These are phyloP conservation scores for Tortrix viridana DNA, from an alignment of 2,888 invertebrate genomes.

Conservation along the genomic window DNA sequence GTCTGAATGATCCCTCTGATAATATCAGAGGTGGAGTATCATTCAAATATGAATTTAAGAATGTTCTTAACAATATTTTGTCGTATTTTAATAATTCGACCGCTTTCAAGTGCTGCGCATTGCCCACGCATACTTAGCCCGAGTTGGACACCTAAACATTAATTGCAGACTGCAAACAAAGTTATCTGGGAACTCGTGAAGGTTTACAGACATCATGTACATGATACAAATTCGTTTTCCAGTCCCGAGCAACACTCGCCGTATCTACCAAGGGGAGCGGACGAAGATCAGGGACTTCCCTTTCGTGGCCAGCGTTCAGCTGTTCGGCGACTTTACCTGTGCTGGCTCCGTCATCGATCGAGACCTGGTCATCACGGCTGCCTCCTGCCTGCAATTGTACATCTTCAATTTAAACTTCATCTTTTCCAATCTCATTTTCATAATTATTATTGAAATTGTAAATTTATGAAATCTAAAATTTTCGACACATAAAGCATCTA, in stretches of 20 bases:
- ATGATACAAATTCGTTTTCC: constrained; percentile 5
- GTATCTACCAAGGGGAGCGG: constrained; percentile 57
- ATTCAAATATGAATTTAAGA: too few relatives aligned
- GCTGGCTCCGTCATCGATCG: constrained; percentile 69
- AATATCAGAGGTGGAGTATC: too few relatives aligned
- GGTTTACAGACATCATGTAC: background rate
- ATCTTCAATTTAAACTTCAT: constrained; percentile 32
- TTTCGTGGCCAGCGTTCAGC: constrained; percentile 69
- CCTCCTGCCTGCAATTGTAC: constrained; percentile 74
- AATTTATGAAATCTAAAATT: too few relatives aligned
- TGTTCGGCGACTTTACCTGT: constrained; percentile 66
- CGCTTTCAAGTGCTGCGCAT: too few relatives aligned
- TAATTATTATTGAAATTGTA: too few relatives aligned
- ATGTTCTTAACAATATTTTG: too few relatives aligned
- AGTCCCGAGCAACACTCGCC: constrained; percentile 53
- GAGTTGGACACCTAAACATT: too few relatives aligned
- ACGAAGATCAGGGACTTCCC: constrained; percentile 64
- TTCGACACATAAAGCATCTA: too few relatives aligned
- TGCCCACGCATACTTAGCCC: too few relatives aligned
- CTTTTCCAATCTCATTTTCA: background rate
- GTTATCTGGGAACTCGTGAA: background rate
- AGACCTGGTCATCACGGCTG: constrained; percentile 68
- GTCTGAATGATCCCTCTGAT: too few relatives aligned
- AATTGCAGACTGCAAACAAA: background rate
- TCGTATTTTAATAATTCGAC: too few relatives aligned